A percentile compares a stretch with the other conserved stretches of the same genome.
Conservation (phyloP, 2,888 invertebrate species). For the Poecilus cupreus region DNA sequence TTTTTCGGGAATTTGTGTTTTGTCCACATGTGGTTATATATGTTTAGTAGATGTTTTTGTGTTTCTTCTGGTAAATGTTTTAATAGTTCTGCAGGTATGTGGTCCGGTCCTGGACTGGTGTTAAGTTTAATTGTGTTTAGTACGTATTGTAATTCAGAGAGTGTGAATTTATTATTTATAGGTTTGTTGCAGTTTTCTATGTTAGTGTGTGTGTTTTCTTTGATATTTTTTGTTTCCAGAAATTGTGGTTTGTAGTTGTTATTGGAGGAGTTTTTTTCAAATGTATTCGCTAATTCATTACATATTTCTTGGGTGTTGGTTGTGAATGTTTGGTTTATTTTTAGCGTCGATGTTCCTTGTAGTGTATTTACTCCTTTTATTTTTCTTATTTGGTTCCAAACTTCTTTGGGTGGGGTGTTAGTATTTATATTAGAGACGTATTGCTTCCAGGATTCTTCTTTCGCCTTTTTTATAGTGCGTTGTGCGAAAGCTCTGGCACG, state of each 20-base stretch:
- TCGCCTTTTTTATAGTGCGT: neutral
- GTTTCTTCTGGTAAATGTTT: neutral
- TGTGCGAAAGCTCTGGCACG: neutral
- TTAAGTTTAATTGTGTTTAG: neutral
- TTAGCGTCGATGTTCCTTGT: neutral
- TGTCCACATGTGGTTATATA: slow-evolving; percentile 23
- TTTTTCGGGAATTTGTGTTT: neutral
- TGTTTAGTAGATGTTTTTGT: neutral
- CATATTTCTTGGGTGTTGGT: neutral
- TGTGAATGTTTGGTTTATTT: neutral
- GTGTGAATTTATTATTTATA: neutral
- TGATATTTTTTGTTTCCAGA: neutral
- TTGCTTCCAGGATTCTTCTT: neutral
- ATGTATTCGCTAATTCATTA: neutral
- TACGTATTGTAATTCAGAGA: neutral
- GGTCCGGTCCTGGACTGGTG: slow-evolving; percentile 1
- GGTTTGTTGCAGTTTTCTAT: neutral
- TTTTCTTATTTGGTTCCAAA: slow-evolving; percentile 2
- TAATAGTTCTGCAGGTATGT: neutral
- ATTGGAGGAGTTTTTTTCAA: neutral
- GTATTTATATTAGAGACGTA: slow-evolving; percentile 5
- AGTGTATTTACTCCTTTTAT: neutral
- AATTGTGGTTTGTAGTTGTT: neutral
- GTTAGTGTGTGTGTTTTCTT: neutral
- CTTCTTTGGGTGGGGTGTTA: neutral